phyloP scores from a whole-genome alignment of 2,113 vertebrate species.

The Circaetus gallicus region DNA sequence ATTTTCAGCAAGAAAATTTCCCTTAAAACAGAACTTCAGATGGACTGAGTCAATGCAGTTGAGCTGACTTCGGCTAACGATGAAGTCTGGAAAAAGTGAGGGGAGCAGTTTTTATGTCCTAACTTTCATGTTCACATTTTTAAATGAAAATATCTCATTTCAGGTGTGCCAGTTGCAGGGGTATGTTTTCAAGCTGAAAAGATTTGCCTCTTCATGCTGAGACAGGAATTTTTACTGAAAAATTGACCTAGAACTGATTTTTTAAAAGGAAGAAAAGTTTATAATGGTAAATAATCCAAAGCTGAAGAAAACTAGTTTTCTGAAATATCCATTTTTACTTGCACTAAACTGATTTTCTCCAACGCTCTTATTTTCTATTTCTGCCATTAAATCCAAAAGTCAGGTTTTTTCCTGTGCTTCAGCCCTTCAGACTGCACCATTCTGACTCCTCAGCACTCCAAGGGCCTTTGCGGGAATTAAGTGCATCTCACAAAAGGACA shows the following conservation, averaged over 20 bases:
- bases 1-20: background rate
- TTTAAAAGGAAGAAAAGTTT: background rate
- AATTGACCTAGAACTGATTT: conserved; percentile 19
- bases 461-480: background rate
- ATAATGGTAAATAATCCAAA: conserved; percentile 40
- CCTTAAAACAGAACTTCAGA: background rate
- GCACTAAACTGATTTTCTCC: conserved; percentile 40
- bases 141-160: background rate
- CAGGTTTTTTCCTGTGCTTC: background rate
- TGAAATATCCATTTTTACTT: background rate
- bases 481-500: conserved; percentile 11
- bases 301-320: conserved; percentile 4
- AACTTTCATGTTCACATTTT: background rate
- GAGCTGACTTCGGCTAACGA: background rate
- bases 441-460: conserved; percentile 48
- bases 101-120: background rate
- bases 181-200: background rate
- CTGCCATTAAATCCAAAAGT: conserved; percentile 17
- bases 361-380: conserved; percentile 14
- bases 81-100: background rate
- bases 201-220: conserved; percentile 8
- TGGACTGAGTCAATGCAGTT: background rate
- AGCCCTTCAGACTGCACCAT: background rate
- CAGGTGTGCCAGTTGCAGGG: background rate
- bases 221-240: conserved; percentile 24